Evolutionary conservation across 2,797 vertebrate species (phyloP).

Genomic region (Mormyrus hasselquistii): DNA sequence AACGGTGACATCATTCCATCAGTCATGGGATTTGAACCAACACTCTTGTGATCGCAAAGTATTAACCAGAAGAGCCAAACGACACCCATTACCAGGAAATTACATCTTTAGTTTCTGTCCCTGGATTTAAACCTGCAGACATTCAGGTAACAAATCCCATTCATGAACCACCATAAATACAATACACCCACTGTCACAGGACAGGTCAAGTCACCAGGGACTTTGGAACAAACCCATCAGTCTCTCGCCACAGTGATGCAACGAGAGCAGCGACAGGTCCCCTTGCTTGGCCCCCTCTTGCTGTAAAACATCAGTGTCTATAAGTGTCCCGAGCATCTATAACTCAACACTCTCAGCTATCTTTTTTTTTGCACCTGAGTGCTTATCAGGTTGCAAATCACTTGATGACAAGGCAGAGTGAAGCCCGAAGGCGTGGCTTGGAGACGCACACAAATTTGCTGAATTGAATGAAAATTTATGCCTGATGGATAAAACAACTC

Average conservation of each 20-base stretch:
- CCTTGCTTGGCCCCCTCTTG: not conserved
- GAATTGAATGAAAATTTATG: slow-evolving; percentile 18
- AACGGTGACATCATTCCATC: not conserved
- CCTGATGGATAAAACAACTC: slow-evolving; percentile 15
- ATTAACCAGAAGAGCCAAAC: not conserved
- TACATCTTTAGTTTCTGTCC: not conserved
- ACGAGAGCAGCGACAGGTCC: not conserved
- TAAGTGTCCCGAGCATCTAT: not conserved
- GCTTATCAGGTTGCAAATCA: slow-evolving; percentile 14
- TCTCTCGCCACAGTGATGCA: not conserved
- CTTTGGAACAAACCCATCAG: not conserved
- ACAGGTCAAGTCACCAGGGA: not conserved
- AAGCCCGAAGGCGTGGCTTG: not conserved
- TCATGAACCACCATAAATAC: not conserved
- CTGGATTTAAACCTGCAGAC: not conserved
- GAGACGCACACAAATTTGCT: not conserved
- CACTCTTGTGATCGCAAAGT: not conserved
- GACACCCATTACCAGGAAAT: not conserved
- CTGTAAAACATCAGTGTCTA: not conserved
- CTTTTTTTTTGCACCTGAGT: slow-evolving; percentile 7
- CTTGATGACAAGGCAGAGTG: not conserved
- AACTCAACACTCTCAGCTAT: not conserved
- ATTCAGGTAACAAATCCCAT: not conserved
- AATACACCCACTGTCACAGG: not conserved
- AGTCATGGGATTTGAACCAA: not conserved